phyloP scores from a whole-genome alignment of 2,888 invertebrate genomes.

The Protodeltote pygarga region DNA sequence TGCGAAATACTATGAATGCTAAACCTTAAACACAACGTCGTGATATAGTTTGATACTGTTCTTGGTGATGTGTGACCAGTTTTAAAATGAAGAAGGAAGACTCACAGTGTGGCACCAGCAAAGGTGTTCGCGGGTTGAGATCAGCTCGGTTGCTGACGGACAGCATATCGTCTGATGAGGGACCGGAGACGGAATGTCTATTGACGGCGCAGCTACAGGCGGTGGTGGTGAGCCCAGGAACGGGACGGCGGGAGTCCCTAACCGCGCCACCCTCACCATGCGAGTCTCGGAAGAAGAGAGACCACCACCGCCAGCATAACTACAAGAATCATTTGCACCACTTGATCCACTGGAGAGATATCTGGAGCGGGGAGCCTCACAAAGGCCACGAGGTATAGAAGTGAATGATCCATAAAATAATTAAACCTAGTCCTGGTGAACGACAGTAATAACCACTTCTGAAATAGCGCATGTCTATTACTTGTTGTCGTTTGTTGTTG shows the following conservation, averaged over 20 bases:
- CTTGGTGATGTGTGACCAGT: constrained; percentile 57
- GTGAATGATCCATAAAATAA: constrained; percentile 37
- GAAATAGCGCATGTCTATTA: constrained; percentile 51
- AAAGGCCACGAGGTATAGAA: constrained; percentile 78
- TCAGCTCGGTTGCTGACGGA: constrained; percentile 73
- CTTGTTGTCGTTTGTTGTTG: constrained; percentile 44
- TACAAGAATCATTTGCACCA: constrained; percentile 82
- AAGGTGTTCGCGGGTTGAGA: constrained; percentile 65
- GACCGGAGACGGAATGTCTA: constrained; percentile 78
- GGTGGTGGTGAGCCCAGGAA: constrained; percentile 64
- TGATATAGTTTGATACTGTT: constrained; percentile 49
- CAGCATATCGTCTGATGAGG: constrained; percentile 81
- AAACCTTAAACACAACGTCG: constrained; percentile 51
- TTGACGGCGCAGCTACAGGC: constrained; percentile 67
- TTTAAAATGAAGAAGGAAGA: constrained; percentile 73
- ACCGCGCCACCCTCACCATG: constrained; percentile 84
- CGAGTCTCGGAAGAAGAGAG: constrained; percentile 80
- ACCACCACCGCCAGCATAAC: constrained; percentile 74
- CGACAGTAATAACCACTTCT: constrained; percentile 42
- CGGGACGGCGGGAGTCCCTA: constrained; percentile 73
- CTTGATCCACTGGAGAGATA: constrained; percentile 82
- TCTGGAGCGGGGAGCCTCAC: constrained; percentile 81
- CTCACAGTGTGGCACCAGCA: constrained; percentile 65
- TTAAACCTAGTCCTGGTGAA: constrained; percentile 33
- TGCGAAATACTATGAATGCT: constrained; percentile 69